Conservation (phyloP, 2,113 vertebrate genomes). For the Hippocampus abdominalis region DNA sequence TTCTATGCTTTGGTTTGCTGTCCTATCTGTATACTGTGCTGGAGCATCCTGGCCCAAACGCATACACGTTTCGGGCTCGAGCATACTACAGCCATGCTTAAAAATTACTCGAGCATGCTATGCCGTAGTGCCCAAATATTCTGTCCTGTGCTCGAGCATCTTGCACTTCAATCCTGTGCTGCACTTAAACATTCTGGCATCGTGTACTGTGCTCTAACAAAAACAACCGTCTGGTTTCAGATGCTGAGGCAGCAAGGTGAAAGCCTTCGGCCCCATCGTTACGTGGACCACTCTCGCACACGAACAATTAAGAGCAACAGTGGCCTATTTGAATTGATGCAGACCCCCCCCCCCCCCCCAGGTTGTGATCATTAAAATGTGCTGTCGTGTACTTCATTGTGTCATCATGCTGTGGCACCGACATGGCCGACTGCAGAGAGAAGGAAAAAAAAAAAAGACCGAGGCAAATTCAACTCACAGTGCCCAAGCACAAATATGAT, state of each 20-base stretch:
- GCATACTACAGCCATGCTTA: too few relatives aligned
- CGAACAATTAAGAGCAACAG: slow-evolving; percentile 40
- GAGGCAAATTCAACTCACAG: background rate
- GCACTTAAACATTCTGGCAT: too few relatives aligned
- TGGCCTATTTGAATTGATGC: background rate
- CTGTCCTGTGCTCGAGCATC: too few relatives aligned
- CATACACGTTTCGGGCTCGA: too few relatives aligned
- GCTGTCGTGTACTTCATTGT: background rate
- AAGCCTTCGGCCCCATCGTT: slow-evolving; percentile 37
- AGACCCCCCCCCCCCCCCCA: background rate
- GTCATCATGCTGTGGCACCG: background rate
- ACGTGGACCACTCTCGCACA: slow-evolving; percentile 36
- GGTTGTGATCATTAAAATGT: background rate
- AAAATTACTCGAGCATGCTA: too few relatives aligned
- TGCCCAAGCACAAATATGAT: slow-evolving; percentile 10
- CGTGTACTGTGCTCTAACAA: background rate
- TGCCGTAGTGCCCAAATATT: too few relatives aligned
- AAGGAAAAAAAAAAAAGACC: background rate
- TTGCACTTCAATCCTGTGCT: too few relatives aligned
- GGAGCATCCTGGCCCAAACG: too few relatives aligned
- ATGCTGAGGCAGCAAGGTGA: slow-evolving; percentile 50
- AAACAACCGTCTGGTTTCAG: slow-evolving; percentile 18
- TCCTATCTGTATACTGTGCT: too few relatives aligned
- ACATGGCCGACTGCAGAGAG: background rate
- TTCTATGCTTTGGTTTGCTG: too few relatives aligned